Base-by-base conservation (phyloP, 2,888 invertebrate species). In the Synanthedon tipuliformis region DNA sequence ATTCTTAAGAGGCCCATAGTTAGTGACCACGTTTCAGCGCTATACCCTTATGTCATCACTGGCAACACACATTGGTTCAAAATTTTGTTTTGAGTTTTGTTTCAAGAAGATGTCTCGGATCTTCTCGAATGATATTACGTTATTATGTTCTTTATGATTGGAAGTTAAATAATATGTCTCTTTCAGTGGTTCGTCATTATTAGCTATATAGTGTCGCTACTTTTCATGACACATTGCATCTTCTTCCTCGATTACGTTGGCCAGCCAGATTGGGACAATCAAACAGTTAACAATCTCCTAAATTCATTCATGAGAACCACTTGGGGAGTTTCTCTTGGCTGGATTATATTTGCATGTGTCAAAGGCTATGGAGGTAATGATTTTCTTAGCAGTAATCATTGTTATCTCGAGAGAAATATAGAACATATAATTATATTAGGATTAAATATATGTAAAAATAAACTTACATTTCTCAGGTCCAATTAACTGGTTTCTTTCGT, bases 341-440 rank as follows among this genome's bases (percentile, higher is more conserved):
- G 78, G 71, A 58, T 88, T 12, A 73, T 83, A n/a, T 73, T 77
- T 54, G 75, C 78, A 3, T 85, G 85, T 51, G 59, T 62, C 3
- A 64, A 72, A 54, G 83, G 82, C 50, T 77, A 77, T 64, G 84
- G 80, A 66, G 85, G 87, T 86, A 65, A 54, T 59, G 23, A 23
- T 23, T 23, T 23, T 23, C 23, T 23, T 4, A 23, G 23, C 23
- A 23, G 4, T 4, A 4, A 23, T 23, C 5, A 1, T 5, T 23
- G 5, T 23, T 23, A 23, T 23, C 5, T 23, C 5, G 5, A 23
- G 4, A 23, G 23, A 18, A 18, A 18, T 18, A 18, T 3, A 18
- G 18, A 18, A 18, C 3, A 18, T 18, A 18, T 50, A 23, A 4
- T 23, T 23, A 23, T 23, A 23, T 23, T 23, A 23, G 23, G 23